These are phyloP conservation scores for Parauchenoglanis punctatus DNA, from an alignment of 2,797 vertebrate genomes.

Conservation along the genomic window DNA sequence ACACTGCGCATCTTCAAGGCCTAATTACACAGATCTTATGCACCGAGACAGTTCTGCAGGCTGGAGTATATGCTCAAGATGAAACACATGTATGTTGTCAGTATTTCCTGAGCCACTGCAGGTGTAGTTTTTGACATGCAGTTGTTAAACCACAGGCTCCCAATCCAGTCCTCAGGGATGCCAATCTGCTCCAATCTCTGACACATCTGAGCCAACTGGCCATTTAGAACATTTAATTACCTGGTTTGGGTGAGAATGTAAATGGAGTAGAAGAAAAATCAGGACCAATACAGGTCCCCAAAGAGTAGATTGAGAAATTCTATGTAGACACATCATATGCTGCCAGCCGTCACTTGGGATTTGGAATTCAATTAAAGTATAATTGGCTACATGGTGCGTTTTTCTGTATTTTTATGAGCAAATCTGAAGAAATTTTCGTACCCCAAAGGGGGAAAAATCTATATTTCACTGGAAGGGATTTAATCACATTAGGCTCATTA, in stretches of 20 bases:
- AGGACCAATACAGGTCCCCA: neutral
- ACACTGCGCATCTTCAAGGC: conserved; percentile 49
- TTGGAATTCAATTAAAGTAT: conserved; percentile 21
- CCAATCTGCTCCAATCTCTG: neutral
- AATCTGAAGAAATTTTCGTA: neutral
- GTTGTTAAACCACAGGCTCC: neutral
- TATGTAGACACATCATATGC: neutral
- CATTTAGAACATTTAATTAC: conserved; percentile 7
- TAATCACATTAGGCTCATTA: neutral
- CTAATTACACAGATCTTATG: conserved; percentile 51
- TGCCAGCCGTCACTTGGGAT: conserved; percentile 1
- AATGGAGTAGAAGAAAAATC: neutral
- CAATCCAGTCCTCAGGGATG: neutral
- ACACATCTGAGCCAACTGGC: neutral
- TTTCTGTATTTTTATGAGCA: neutral
- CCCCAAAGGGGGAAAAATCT: neutral
- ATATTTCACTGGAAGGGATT: conserved; percentile 2
- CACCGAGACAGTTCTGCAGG: conserved; percentile 18
- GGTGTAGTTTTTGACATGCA: conserved; percentile 1
- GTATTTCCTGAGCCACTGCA: neutral
- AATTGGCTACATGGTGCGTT: conserved; percentile 14
- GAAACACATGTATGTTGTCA: neutral
- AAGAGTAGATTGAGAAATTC: neutral
- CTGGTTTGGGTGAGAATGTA: neutral
- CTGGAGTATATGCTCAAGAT: neutral